These are phyloP conservation scores for Rhagoletis zephyria DNA, from an alignment of 1,140 invertebrate genomes.

Conservation along the genomic window DNA sequence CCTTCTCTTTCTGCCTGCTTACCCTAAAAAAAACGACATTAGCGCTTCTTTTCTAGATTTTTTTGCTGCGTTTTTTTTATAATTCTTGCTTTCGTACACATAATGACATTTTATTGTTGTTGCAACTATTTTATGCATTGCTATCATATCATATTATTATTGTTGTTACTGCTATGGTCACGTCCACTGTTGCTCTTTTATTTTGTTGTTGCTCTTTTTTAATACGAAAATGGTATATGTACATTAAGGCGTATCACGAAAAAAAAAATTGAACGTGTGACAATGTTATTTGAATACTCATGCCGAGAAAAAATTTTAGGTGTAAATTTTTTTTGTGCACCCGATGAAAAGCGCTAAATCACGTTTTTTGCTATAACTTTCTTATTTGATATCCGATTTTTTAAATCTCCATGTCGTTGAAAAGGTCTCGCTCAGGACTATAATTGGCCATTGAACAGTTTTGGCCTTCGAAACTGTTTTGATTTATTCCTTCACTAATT, in stretches of 20 bases:
- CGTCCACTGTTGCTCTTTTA: not conserved
- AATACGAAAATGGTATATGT: not conserved
- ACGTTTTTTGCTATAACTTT: too few relatives aligned
- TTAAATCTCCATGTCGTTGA: too few relatives aligned
- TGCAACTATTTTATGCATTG: not conserved
- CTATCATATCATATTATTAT: not conserved
- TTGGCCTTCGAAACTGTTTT: too few relatives aligned
- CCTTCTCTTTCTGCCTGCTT: not conserved
- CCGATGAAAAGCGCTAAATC: too few relatives aligned
- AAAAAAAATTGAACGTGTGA: not conserved
- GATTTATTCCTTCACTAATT: too few relatives aligned
- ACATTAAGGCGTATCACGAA: not conserved
- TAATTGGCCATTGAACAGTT: too few relatives aligned
- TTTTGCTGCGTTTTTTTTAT: not conserved
- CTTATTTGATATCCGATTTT: too few relatives aligned
- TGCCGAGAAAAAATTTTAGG: too few relatives aligned
- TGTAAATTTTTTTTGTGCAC: too few relatives aligned
- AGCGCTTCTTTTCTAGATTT: slow-evolving; percentile 8
- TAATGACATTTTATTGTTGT: slow-evolving; percentile 2
- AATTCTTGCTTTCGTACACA: not conserved
- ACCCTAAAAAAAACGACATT: not conserved
- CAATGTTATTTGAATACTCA: too few relatives aligned
- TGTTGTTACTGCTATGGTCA: slow-evolving; percentile 6
- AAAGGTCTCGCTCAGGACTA: too few relatives aligned
- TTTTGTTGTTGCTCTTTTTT: not conserved